Base-by-base conservation (phyloP, 2,113 vertebrate species). In the Hippocampus barbouri region DNA sequence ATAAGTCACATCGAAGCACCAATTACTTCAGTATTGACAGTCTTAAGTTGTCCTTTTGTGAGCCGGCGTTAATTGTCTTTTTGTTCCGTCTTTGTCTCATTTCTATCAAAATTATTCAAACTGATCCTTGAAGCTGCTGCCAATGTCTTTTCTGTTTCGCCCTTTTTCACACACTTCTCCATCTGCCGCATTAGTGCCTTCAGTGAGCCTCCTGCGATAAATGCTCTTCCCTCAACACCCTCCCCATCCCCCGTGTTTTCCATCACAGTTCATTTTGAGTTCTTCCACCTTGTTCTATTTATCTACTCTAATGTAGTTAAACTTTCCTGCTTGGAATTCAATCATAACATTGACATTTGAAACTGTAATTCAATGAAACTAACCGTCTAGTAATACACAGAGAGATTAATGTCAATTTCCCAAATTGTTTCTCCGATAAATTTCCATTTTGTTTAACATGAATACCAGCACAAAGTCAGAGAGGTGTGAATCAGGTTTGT, bases 91-190 rank as follows among this genome's bases (percentile, higher is more conserved):
- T 67, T 61, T 68, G 7, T 80, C 70, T 79, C 47, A 76, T 65
- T 83, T 80, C 12, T 43, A 23, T 65, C 40, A 14, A 16, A 65
- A 43, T 40, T n/a, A 21, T 40, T 63, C 61, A 41, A n/a, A 43
- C 4, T 8, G 60, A 38, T 62, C 60, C 18, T 68, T 72, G 30
- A 75, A 53, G 65, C 74, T 60, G 56, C 72, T 79, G 69, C 57
- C 76, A 74, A 86, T 84, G 73, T 82, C 40, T 40, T 74, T 51
- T 74, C 49, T 61, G 69, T 83, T 87, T 83, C 23, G 43, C 34
- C 67, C 79, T 70, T 69, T 84, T 84, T 89, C 85, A 89, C 79
- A 82, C 86, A 76, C 78, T 85, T 86, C 80, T 80, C 84, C 84
- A 87, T 90, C 86, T 89, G 89, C 65, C 21, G 18, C 60, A 67